Evolutionary conservation across 1,140 invertebrate species (phyloP).

Genomic region (Pogonus chalceus): DNA sequence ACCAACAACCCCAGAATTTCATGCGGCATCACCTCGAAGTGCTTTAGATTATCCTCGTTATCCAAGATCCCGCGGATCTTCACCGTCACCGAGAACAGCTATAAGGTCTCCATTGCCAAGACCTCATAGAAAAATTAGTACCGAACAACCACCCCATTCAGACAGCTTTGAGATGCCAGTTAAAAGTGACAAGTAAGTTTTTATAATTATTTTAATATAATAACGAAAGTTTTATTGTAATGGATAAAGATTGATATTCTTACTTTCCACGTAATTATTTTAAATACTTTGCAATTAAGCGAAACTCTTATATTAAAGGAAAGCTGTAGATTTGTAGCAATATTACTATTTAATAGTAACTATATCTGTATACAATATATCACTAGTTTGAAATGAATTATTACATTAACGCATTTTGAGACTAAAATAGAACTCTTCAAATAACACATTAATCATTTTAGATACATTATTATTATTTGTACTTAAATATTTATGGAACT

Average conservation of each 20-base stretch:
- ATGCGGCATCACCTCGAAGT: constrained; percentile 37
- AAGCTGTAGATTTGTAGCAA: too few relatives aligned
- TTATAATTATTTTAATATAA: neutral
- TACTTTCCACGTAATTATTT: too few relatives aligned
- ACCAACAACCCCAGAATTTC: constrained; percentile 35
- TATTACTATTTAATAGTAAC: too few relatives aligned
- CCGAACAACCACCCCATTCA: constrained; percentile 26
- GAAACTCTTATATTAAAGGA: too few relatives aligned
- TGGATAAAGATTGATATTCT: neutral
- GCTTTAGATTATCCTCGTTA: constrained; percentile 22
- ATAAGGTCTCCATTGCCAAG: constrained; percentile 28
- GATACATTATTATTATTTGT: too few relatives aligned
- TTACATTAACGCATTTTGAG: too few relatives aligned
- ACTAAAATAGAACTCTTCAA: too few relatives aligned
- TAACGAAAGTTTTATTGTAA: neutral
- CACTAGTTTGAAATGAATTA: too few relatives aligned
- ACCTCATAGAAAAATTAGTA: constrained; percentile 27
- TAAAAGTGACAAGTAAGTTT: neutral
- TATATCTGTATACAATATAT: too few relatives aligned
- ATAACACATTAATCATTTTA: too few relatives aligned
- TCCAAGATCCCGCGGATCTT: constrained; percentile 26
- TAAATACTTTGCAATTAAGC: too few relatives aligned
- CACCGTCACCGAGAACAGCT: constrained; percentile 28
- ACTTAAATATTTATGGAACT: too few relatives aligned
- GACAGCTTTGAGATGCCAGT: constrained; percentile 11